Conservation (phyloP, 2,797 vertebrate genomes). For the Sebastes melanostomus region DNA sequence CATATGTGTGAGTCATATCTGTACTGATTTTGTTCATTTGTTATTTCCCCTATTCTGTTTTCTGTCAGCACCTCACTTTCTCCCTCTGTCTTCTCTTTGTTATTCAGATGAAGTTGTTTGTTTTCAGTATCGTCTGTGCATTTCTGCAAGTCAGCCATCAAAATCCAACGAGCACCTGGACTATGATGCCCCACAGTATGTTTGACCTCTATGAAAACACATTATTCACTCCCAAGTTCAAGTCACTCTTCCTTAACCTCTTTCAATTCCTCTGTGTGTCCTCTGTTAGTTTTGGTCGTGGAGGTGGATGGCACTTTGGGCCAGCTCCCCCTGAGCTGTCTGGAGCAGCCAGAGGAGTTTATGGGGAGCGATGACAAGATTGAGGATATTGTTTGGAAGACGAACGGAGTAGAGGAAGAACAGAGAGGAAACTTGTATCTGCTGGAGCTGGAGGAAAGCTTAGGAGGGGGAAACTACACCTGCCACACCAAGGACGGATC, state of each 20-base stretch:
- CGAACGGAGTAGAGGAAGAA: slow-evolving; percentile 17
- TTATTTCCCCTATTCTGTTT: neutral
- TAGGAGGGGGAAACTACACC: slow-evolving; percentile 77
- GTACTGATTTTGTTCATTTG: neutral
- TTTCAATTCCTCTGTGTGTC: neutral
- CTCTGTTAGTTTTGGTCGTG: slow-evolving; percentile 62
- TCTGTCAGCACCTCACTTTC: neutral
- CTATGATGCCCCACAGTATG: slow-evolving; percentile 74
- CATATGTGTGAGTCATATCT: neutral
- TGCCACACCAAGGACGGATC: slow-evolving; percentile 70
- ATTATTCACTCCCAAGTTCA: neutral
- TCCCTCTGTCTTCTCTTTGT: neutral
- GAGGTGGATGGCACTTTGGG: slow-evolving; percentile 53
- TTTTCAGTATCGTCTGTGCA: slow-evolving; percentile 41
- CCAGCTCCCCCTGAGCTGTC: slow-evolving; percentile 51
- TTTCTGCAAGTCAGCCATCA: slow-evolving; percentile 35
- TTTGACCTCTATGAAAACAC: neutral
- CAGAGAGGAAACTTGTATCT: slow-evolving; percentile 53
- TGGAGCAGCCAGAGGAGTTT: slow-evolving; percentile 25
- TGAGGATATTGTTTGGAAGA: slow-evolving; percentile 66
- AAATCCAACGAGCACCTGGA: slow-evolving; percentile 60
- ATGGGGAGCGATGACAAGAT: neutral
- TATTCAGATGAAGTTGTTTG: slow-evolving; percentile 68
- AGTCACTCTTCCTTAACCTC: neutral
- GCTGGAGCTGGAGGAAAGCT: slow-evolving; percentile 62